Percentiles rank a stretch among this genome's conserved stretches.
These are phyloP conservation scores for Glossosoma conforme DNA, from an alignment of 1,140 invertebrate genomes.

Conservation along the genomic window DNA sequence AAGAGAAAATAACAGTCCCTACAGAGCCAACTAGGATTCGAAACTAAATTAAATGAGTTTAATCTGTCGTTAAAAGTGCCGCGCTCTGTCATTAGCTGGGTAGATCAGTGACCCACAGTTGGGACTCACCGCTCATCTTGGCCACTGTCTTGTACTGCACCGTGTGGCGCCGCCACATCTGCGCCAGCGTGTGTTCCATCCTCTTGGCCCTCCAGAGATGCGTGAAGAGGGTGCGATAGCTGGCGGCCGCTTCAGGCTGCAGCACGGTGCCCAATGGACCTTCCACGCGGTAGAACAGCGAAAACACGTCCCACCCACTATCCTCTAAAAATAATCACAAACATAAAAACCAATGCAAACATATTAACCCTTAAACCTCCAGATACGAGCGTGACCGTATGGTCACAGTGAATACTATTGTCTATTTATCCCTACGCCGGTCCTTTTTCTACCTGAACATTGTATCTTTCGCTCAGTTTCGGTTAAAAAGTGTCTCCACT, in stretches of 20 bases:
- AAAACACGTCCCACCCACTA: constrained; percentile 93
- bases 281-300: constrained; percentile 87
- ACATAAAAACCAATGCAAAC: background rate
- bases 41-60: no score
- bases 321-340: constrained; percentile 55
- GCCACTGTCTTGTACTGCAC: constrained; percentile 69
- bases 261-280: constrained; percentile 92
- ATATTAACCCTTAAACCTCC: background rate
- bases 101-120: no score
- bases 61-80: no score
- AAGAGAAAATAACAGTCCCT: no score
- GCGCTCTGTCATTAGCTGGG: no score
- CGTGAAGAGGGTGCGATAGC: constrained; percentile 86
- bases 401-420: no score
- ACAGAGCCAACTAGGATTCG: no score
- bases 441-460: no score
- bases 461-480: no score
- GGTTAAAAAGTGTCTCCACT: no score
- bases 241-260: constrained; percentile 71
- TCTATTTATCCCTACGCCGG: no score
- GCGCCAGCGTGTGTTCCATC: constrained; percentile 85
- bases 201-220: constrained; percentile 92
- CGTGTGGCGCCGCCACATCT: constrained; percentile 85
- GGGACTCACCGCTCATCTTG: constrained; percentile 49
- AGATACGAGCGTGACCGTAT: no score